Conservation (phyloP, 2,888 invertebrate genomes). For the Lasioglossum marginatum region DNA sequence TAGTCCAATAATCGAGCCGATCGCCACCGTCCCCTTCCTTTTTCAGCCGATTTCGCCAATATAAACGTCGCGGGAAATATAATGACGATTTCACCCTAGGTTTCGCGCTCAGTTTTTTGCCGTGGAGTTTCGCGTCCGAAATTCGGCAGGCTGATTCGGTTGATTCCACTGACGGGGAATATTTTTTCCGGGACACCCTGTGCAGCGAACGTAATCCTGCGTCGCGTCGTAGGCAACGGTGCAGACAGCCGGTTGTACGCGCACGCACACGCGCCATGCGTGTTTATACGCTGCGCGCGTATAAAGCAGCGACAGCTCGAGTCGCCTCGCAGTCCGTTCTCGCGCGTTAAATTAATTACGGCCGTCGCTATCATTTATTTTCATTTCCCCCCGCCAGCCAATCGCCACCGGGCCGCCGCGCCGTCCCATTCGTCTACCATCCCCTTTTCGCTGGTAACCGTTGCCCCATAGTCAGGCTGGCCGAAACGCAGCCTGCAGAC, state of each 20-base stretch:
- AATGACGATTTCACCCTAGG: neutral
- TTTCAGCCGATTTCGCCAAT: neutral
- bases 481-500: constrained; percentile 57
- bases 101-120: neutral
- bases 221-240: constrained; percentile 38
- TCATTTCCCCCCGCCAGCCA: constrained; percentile 80
- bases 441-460: neutral
- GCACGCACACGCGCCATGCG: constrained; percentile 43
- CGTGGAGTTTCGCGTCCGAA: neutral
- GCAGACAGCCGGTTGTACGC: constrained; percentile 38
- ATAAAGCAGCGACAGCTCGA: constrained; percentile 74
- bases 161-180: neutral
- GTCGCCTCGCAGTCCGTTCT: constrained; percentile 74
- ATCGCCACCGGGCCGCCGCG: constrained; percentile 56
- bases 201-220: constrained; percentile 46
- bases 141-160: neutral
- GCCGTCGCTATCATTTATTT: constrained; percentile 82
- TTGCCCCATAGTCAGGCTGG: constrained; percentile 46
- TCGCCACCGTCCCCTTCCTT: neutral
- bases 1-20: neutral
- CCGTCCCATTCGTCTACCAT: neutral
- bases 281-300: constrained; percentile 69
- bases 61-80: neutral
- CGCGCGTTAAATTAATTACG: constrained; percentile 82
- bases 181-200: constrained; percentile 28